phyloP scores from a whole-genome alignment of 2,113 vertebrate genomes.

The Zosterops borbonicus region DNA sequence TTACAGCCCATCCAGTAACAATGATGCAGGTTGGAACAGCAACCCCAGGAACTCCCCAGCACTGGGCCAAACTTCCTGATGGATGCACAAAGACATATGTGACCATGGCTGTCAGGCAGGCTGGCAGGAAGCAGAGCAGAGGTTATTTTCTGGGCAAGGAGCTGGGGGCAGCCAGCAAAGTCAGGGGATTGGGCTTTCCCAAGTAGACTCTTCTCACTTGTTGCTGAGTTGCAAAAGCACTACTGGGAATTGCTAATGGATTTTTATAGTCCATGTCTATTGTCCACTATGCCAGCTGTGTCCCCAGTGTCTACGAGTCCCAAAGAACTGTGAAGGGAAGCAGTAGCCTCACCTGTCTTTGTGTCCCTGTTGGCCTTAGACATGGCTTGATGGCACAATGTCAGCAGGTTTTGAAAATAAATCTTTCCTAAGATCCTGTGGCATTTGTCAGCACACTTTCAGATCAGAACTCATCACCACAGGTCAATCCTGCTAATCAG shows the following conservation, averaged over 20 bases:
- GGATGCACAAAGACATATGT: neutral
- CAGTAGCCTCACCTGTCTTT: neutral
- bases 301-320: neutral
- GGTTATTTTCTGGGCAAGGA: neutral
- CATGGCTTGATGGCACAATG: neutral
- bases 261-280: accelerated
- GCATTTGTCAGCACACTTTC: neutral
- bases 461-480: neutral
- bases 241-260: neutral
- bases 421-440: neutral
- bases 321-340: neutral
- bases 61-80: neutral
- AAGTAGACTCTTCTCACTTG: neutral
- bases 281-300: neutral
- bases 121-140: neutral
- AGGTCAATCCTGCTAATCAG: neutral
- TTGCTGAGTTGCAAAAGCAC: neutral
- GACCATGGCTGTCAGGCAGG: neutral
- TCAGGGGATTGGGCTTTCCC: neutral
- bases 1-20: neutral
- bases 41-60: neutral
- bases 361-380: neutral
- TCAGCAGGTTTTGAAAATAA: neutral
- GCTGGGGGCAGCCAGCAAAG: neutral
- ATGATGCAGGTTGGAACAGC: neutral